These are phyloP conservation scores for Hemibagrus wyckioides DNA, from an alignment of 2,113 vertebrate genomes.

Conservation along the genomic window DNA sequence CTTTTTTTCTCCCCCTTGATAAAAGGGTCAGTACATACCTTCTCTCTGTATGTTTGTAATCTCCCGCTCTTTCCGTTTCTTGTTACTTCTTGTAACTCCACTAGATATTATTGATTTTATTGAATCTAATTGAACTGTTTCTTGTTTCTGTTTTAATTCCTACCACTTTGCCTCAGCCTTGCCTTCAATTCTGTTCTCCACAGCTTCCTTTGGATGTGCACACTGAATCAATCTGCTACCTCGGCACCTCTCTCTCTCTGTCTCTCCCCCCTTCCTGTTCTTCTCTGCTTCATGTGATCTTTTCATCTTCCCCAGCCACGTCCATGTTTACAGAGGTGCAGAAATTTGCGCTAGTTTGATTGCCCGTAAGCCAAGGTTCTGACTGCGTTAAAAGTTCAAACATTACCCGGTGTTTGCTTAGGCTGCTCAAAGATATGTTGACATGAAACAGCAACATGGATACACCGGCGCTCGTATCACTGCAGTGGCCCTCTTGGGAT, in stretches of 20 bases:
- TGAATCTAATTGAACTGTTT: slow-evolving; percentile 20
- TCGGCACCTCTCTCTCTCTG: not conserved
- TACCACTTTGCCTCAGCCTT: not conserved
- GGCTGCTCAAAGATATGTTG: slow-evolving; percentile 54
- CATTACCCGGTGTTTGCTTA: slow-evolving; percentile 54
- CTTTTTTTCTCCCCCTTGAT: not conserved
- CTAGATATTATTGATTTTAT: slow-evolving; percentile 50
- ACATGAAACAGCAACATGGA: slow-evolving; percentile 54
- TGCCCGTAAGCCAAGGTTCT: slow-evolving; percentile 48
- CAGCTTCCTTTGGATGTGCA: not conserved
- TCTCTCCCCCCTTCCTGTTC: not conserved
- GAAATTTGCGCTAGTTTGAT: slow-evolving; percentile 56
- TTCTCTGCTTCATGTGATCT: slow-evolving; percentile 33
- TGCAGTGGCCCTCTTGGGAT: slow-evolving; percentile 28
- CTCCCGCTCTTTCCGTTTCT: not conserved
- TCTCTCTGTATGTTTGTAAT: slow-evolving; percentile 44
- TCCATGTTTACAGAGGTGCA: slow-evolving; percentile 54
- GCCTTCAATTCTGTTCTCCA: not conserved
- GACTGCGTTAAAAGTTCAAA: slow-evolving; percentile 59
- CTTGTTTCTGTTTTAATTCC: not conserved
- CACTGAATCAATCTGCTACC: slow-evolving; percentile 2
- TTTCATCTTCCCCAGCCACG: slow-evolving; percentile 46
- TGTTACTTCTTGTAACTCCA: slow-evolving; percentile 23
- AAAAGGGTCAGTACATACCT: slow-evolving; percentile 40
- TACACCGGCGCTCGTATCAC: slow-evolving; percentile 42